Conservation (phyloP, 2,797 vertebrate genomes). For the Cetoscarus ocellatus region DNA sequence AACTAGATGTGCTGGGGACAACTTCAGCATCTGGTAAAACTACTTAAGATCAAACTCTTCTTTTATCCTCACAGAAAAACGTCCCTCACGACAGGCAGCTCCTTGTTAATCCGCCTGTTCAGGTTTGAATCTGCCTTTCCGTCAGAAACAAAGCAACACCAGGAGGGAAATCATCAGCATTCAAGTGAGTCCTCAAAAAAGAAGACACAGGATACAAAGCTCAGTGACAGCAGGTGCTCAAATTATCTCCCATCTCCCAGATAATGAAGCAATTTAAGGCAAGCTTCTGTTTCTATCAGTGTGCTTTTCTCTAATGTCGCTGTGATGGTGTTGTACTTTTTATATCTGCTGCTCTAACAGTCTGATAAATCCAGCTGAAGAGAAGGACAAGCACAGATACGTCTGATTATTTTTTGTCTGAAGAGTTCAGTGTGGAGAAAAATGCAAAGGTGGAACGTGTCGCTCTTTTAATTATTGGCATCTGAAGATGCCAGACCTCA, state of each 20-base stretch:
- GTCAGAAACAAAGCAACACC: conserved; percentile 3
- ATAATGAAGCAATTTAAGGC: conserved; percentile 31
- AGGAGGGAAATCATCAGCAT: conserved; percentile 9
- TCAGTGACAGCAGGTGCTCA: conserved; percentile 32
- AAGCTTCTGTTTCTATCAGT: background rate
- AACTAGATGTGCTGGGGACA: too few relatives aligned
- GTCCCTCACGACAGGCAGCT: background rate
- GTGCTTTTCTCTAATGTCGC: background rate
- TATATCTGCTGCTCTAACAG: background rate
- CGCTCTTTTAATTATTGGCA: background rate
- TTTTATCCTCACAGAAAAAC: background rate
- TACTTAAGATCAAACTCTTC: background rate
- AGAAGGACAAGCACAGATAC: background rate
- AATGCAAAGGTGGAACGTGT: background rate
- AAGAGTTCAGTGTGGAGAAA: background rate
- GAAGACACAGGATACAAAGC: background rate
- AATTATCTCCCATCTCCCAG: conserved; percentile 7
- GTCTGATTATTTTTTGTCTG: background rate
- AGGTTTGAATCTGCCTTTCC: background rate
- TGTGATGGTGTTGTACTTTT: background rate
- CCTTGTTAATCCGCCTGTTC: background rate
- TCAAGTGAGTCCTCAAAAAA: conserved; percentile 16
- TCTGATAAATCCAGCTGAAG: background rate
- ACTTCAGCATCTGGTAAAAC: background rate
- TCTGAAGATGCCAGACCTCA: background rate